These are phyloP conservation scores for Salmo trutta DNA, from an alignment of 2,797 vertebrate genomes.

Conservation along the genomic window DNA sequence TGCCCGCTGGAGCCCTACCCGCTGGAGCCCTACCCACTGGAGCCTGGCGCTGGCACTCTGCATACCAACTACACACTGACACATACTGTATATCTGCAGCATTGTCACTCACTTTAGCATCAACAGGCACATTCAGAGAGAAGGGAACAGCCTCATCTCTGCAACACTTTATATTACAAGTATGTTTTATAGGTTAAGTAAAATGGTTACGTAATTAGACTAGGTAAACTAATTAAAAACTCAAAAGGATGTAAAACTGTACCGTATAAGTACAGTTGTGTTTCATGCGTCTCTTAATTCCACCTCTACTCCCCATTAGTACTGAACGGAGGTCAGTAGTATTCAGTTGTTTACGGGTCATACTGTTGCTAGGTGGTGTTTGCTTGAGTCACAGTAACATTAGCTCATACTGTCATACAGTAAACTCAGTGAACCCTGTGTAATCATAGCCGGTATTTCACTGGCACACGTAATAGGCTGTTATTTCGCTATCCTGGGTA, in stretches of 20 bases:
- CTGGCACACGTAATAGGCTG: conserved; percentile 29
- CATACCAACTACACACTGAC: conserved; percentile 48
- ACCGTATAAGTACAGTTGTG: too few relatives aligned
- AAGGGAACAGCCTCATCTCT: conserved; percentile 6
- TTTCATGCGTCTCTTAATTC: too few relatives aligned
- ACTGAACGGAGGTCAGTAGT: neutral
- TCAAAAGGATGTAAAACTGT: too few relatives aligned
- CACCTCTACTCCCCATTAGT: neutral
- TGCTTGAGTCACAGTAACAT: conserved; percentile 23
- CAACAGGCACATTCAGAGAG: neutral
- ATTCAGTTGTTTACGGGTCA: neutral
- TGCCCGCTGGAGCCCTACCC: too few relatives aligned
- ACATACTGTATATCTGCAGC: conserved; percentile 25
- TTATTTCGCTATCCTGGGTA: conserved; percentile 63
- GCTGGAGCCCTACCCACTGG: neutral
- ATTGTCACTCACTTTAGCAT: conserved; percentile 24
- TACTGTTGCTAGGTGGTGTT: neutral
- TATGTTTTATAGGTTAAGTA: neutral
- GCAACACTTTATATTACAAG: neutral
- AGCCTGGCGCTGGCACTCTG: conserved; percentile 45
- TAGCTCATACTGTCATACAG: conserved; percentile 21
- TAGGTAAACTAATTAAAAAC: neutral
- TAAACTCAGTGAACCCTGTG: conserved; percentile 52
- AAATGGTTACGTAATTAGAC: neutral
- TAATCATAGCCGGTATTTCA: conserved; percentile 11